These are phyloP conservation scores for Rhynchomys soricoides DNA, from an alignment of 2,113 vertebrate genomes.

Conservation along the genomic window DNA sequence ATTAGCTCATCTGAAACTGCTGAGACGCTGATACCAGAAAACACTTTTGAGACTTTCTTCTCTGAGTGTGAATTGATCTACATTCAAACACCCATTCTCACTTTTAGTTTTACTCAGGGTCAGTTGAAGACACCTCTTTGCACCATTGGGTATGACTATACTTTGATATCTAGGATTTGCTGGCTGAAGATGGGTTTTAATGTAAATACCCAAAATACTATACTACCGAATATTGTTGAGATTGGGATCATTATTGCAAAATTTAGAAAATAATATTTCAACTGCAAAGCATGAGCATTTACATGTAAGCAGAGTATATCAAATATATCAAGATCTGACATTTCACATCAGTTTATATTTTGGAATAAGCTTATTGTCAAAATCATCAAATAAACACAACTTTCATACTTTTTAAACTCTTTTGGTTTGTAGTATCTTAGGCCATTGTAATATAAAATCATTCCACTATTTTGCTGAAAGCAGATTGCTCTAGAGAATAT, in stretches of 20 bases:
- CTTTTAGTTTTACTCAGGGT: background rate
- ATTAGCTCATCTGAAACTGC: background rate
- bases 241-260: background rate
- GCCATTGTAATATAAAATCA: background rate
- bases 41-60: background rate
- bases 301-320: background rate
- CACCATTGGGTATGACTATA: background rate
- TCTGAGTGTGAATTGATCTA: background rate
- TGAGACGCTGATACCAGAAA: background rate
- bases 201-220: background rate
- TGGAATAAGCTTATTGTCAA: background rate
- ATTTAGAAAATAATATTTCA: background rate
- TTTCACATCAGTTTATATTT: background rate
- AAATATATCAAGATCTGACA: background rate
- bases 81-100: background rate
- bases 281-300: background rate
- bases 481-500: background rate
- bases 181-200: background rate
- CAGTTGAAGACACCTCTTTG: background rate
- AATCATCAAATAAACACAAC: background rate
- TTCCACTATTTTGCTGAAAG: background rate
- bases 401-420: background rate
- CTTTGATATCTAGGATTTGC: background rate
- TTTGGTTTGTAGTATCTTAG: background rate
- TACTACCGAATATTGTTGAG: background rate